Evolutionary conservation across 2,797 vertebrate species (phyloP).

Genomic region (Coregonus suidteri): DNA sequence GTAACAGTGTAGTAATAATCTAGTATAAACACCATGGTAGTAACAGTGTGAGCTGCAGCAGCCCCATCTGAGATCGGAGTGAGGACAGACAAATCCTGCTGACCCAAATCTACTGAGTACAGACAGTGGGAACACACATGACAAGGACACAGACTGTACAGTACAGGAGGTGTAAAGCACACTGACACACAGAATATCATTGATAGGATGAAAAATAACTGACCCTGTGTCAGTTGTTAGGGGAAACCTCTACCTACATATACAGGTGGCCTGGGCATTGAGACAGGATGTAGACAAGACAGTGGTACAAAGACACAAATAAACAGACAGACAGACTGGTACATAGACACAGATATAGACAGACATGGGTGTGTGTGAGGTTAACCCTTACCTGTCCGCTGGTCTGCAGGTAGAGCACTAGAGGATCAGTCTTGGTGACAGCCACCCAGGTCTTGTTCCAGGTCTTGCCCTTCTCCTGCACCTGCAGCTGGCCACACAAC

Average conservation of each 20-base stretch:
- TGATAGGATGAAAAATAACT: too few species aligned
- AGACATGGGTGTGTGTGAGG: not conserved
- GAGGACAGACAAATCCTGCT: constrained; percentile 63
- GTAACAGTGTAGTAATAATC: too few species aligned
- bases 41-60: constrained; percentile 12
- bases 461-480: constrained; percentile 84
- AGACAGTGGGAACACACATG: constrained; percentile 29
- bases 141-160: not conserved
- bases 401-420: constrained; percentile 82
- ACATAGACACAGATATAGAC: too few species aligned
- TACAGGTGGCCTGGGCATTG: not conserved
- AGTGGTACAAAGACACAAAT: not conserved
- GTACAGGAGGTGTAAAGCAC: not conserved
- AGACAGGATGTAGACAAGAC: not conserved
- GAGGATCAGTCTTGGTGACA: constrained; percentile 81
- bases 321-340: not conserved
- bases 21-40: too few species aligned
- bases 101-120: constrained; percentile 60
- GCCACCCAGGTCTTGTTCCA: constrained; percentile 86
- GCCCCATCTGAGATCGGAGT: constrained; percentile 43
- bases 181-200: not conserved
- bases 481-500: constrained; percentile 80
- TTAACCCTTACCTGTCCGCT: constrained; percentile 77
- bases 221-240: too few species aligned
- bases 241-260: too few species aligned